Conservation (phyloP, 1,140 invertebrate genomes). For the Drosophila arizonae region DNA sequence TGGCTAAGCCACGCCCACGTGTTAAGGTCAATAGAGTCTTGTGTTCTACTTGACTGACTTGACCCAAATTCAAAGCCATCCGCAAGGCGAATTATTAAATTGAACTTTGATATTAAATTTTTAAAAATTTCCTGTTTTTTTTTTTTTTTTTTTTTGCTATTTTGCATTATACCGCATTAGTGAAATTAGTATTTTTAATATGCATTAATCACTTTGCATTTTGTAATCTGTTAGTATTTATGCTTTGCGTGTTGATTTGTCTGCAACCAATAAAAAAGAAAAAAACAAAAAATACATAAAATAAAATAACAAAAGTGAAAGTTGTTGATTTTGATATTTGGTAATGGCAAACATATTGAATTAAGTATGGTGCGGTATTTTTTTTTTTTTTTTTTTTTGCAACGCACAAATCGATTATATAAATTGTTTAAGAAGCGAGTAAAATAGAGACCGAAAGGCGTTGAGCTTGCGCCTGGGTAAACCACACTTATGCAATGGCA, state of each 20-base stretch:
- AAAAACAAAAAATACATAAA: too few relatives aligned
- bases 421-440: conserved; percentile 59
- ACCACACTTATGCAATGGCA: conserved; percentile 33
- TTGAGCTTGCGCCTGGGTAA: conserved; percentile 25
- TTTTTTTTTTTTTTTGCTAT: neutral
- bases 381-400: conserved; percentile 49
- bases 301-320: conserved; percentile 59
- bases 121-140: neutral
- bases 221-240: conserved; percentile 58
- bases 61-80: conserved; percentile 59
- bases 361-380: conserved; percentile 34
- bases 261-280: conserved; percentile 11
- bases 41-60: conserved; percentile 76
- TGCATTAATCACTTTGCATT: conserved; percentile 69
- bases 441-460: conserved; percentile 36
- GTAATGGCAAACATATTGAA: conserved; percentile 65
- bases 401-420: conserved; percentile 59
- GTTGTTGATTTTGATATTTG: conserved; percentile 66
- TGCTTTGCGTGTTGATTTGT: conserved; percentile 25
- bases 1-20: conserved; percentile 54
- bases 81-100: conserved; percentile 35
- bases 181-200: conserved; percentile 60
- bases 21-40: conserved; percentile 63
- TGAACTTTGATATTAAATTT: neutral
- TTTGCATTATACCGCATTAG: conserved; percentile 13